Base-by-base conservation (phyloP, 92 coral and sea anemone genomes). In the Palythoa caribaeorum region DNA sequence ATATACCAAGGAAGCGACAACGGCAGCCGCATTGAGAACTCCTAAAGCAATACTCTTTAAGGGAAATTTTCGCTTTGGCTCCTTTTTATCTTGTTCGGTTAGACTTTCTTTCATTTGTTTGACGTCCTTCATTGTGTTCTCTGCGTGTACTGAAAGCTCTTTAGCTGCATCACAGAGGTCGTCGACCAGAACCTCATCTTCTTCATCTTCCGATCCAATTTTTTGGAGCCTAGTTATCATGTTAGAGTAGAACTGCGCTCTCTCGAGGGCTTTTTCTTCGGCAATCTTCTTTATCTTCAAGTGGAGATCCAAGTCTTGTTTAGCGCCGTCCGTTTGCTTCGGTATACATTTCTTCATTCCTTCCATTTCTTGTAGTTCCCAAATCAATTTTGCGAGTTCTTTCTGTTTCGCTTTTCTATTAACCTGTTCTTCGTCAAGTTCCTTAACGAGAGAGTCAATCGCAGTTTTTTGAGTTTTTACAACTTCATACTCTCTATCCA, bases 311-410 rank as follows among this genome's bases (percentile, higher is more conserved):
- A 71, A 54, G 70, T 84, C 94, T 13, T 84, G 85, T 19, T 16
- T 47, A 68, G 48, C 88, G 47, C 17, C 36, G 9, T 77, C 66
- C 6, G 88, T 38, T 63, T 89, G 92, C 65, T 95, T 94, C 10
- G 90, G 87, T 17, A 95, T 85, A 7, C 93, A 91, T 59, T 59
- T 87, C 51, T 93, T 91, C 98, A 95, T 92, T 50, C 94, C 98
- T 52, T 95, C 98, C 79, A 95, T 84, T 81, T 95, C 98, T 79
- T 92, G 93, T 19, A 95, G 73, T 66, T 95, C 93, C 92, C 96
- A 87, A 39, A 95, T 92, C 70, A 95, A 66, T 88, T 94, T 95
- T 9, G 98, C 98, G 36, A 95, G 84, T 21, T 96, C 91, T 48
- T 87, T 71, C 68, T 93, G 87, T 70, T 95, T 95, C 47, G 87